These are phyloP conservation scores for Dysidea cf. avara DNA, from an alignment of 37 sponge, comb jelly and placozoan species.

Conservation along the genomic window DNA sequence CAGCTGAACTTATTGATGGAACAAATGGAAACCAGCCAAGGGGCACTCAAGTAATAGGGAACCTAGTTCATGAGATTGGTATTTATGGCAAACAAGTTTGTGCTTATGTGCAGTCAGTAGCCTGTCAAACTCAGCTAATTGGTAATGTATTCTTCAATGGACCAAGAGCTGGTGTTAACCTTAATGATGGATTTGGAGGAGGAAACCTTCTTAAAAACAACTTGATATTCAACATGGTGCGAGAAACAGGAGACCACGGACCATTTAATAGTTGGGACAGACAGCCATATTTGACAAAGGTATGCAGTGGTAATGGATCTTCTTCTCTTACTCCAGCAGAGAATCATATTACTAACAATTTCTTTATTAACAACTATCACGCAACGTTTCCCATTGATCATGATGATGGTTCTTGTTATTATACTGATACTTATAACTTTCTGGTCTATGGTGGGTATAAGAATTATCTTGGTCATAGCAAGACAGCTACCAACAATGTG, in stretches of 20 bases:
- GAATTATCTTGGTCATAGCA: conserved; percentile 49
- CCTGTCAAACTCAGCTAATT: conserved; percentile 23
- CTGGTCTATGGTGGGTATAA: conserved; percentile 60
- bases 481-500: conserved; percentile 30
- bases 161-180: conserved; percentile 61
- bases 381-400: conserved; percentile 54
- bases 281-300: conserved; percentile 38
- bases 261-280: conserved; percentile 63
- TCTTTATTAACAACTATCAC: conserved; percentile 54
- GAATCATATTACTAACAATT: conserved; percentile 31
- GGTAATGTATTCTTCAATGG: conserved; percentile 62
- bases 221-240: conserved; percentile 54
- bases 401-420: conserved; percentile 61
- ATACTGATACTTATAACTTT: conserved; percentile 50
- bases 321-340: conserved; percentile 37
- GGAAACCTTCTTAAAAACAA: conserved; percentile 33
- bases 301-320: conserved; percentile 17
- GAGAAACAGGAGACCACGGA: conserved; percentile 63
- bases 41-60: conserved; percentile 23
- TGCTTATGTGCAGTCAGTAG: conserved; percentile 39
- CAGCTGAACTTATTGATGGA: conserved; percentile 45
- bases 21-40: conserved; percentile 46
- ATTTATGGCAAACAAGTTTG: conserved; percentile 57
- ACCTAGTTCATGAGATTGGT: conserved; percentile 65
- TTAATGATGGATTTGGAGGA: conserved; percentile 69